phyloP scores from a whole-genome alignment of 1,140 invertebrate species.

The Leptinotarsa texana region DNA sequence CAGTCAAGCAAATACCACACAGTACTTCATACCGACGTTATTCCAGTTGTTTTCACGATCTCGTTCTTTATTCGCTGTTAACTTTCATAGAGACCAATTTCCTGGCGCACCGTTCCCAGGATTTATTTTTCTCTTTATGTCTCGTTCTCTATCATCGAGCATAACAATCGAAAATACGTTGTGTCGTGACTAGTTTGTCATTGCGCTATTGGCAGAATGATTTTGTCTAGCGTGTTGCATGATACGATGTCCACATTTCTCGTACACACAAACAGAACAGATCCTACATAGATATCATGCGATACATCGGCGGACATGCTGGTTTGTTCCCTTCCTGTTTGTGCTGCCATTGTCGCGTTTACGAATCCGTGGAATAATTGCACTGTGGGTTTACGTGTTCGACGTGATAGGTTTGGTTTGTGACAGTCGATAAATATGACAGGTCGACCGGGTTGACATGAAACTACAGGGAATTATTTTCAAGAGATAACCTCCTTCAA shows the following conservation, averaged over 20 bases:
- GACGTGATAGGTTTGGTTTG: neutral
- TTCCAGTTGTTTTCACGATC: neutral
- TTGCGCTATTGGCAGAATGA: slow-evolving; percentile 33
- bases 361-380: slow-evolving; percentile 30
- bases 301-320: slow-evolving; percentile 36
- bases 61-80: slow-evolving; percentile 13
- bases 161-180: slow-evolving; percentile 26
- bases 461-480: too few species aligned
- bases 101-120: neutral
- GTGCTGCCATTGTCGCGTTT: slow-evolving; percentile 14
- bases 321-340: slow-evolving; percentile 29
- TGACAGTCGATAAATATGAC: neutral
- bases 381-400: slow-evolving; percentile 5
- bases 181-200: slow-evolving; percentile 35
- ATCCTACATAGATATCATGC: slow-evolving; percentile 26
- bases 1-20: neutral
- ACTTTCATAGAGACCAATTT: slow-evolving; percentile 10
- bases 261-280: slow-evolving; percentile 25
- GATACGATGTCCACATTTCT: slow-evolving; percentile 34
- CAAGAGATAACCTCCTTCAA: too few species aligned
- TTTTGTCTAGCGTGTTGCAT: slow-evolving; percentile 34
- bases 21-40: neutral
- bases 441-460: neutral
- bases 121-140: slow-evolving; percentile 22
- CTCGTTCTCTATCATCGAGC: slow-evolving; percentile 21